A percentile compares a stretch with the other conserved stretches of the same genome.
phyloP scores from a whole-genome alignment of 2,888 invertebrate genomes.

The Ditula angustiorana region DNA sequence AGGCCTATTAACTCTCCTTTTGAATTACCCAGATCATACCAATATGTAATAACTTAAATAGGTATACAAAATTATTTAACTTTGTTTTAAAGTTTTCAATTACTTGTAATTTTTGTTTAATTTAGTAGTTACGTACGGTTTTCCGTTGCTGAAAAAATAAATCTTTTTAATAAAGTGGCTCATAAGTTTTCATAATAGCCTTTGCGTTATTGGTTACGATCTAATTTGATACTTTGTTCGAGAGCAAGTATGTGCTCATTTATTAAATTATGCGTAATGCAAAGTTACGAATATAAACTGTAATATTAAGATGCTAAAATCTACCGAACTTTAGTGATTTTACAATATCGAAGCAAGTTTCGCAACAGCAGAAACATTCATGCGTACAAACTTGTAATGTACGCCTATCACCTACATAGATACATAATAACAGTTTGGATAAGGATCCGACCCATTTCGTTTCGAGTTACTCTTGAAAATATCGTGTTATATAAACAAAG shows the following conservation, averaged over 20 bases:
- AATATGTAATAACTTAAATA: too few species aligned
- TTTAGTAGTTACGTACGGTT: too few species aligned
- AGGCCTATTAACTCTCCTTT: too few species aligned
- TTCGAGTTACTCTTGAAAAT: conserved; percentile 8
- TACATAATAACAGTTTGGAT: conserved; percentile 5
- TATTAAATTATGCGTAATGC: conserved; percentile 1
- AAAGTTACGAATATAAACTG: not conserved
- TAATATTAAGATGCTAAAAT: not conserved
- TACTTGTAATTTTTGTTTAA: too few species aligned
- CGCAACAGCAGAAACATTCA: conserved; percentile 2
- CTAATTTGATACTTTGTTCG: not conserved
- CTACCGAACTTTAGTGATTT: conserved; percentile 1
- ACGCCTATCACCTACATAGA: conserved; percentile 7
- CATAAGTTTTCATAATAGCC: too few species aligned
- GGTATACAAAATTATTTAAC: too few species aligned
- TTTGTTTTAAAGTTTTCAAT: too few species aligned
- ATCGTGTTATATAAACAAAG: conserved; percentile 2
- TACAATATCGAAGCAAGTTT: not conserved
- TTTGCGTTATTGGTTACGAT: not conserved
- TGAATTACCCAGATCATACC: too few species aligned
- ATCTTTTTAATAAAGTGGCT: too few species aligned
- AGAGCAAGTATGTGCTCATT: not conserved
- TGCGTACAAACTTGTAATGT: not conserved
- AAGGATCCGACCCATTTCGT: conserved; percentile 19
- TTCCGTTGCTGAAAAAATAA: too few species aligned